These are phyloP conservation scores for Brachypterus glaber DNA, from an alignment of 2,888 invertebrate species.

Conservation along the genomic window DNA sequence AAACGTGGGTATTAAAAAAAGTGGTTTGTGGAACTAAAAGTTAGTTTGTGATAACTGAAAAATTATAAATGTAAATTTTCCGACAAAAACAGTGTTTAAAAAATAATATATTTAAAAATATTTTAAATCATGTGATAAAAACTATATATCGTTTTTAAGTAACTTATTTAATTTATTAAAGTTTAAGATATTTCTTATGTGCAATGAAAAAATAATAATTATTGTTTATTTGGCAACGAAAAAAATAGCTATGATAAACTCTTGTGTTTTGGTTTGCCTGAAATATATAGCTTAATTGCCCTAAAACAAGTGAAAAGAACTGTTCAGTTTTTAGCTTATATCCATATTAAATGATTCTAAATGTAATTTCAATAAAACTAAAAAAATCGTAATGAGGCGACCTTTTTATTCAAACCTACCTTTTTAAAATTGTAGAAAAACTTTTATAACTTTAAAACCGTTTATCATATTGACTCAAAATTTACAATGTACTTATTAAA, in stretches of 20 bases:
- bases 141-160: constrained; percentile 37
- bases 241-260: constrained; percentile 33
- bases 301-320: constrained; percentile 3
- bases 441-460: constrained; percentile 19
- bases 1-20: constrained; percentile 4
- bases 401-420: too few species aligned
- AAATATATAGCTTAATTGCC: constrained; percentile 19
- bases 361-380: too few species aligned
- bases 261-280: constrained; percentile 29
- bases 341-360: not conserved
- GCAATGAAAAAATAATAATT: constrained; percentile 33
- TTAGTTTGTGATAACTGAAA: constrained; percentile 18
- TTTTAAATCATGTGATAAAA: constrained; percentile 34
- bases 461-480: constrained; percentile 11
- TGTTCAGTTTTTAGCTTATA: too few species aligned
- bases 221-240: constrained; percentile 37
- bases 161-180: constrained; percentile 26
- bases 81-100: constrained; percentile 23
- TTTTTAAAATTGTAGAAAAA: too few species aligned
- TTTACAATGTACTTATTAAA: constrained; percentile 7
- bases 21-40: constrained; percentile 10
- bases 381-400: too few species aligned
- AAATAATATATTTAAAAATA: constrained; percentile 25
- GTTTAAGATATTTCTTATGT: constrained; percentile 31
- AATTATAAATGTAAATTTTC: constrained; percentile 22